Evolutionary conservation across 2,888 invertebrate genomes (phyloP), one percentile per base, ranked within the genome.

Genomic region (Phorcus lineatus): DNA sequence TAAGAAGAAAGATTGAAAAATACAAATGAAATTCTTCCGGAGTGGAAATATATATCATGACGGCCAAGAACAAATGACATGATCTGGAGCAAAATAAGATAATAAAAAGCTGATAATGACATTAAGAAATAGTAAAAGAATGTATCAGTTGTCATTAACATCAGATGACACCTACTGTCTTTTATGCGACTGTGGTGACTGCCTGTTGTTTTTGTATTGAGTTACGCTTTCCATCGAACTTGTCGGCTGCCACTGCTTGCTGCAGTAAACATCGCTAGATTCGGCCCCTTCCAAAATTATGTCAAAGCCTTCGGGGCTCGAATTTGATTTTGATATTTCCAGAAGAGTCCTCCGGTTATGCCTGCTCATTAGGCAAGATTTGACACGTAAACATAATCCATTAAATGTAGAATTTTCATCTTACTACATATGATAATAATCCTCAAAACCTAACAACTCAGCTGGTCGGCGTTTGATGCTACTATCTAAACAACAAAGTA

Each of bases 361-460:
- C 36, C 40, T 70, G 70, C 70, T 70, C 70, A 70, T 70, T 70
- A 13, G 70, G 70, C 70, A 70, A 70, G 19, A 40, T 70, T 36
- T 70, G 70, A 70, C 70, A 70, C 19, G 70, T 36, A 4, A n/a
- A 31, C 17, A 70, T 70, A 40, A 70, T 70, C 70, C 40, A 36
- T 19, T 70, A 31, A 70, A n/a, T 36, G 40, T 19, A 31, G 36
- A 70, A 70, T 70, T 36, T 31, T 40, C 70, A 70, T 70, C 36
- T 31, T 70, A 36, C 70, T 17, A 17, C 36, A 31, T 19, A 70
- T 70, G 36, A 70, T 70, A 70, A 70, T 70, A 70, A 24, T 70
- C 70, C 19, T 36, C 3, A 70, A 70, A 4, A 70, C n/a, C 70
- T 62, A 70, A 70, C 70, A 70, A 70, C 70, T 70, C 70, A 70